Evolutionary conservation across 2,113 vertebrate genomes (phyloP), one percentile per base, ranked within the genome.

Genomic region (Anseranas semipalmata): DNA sequence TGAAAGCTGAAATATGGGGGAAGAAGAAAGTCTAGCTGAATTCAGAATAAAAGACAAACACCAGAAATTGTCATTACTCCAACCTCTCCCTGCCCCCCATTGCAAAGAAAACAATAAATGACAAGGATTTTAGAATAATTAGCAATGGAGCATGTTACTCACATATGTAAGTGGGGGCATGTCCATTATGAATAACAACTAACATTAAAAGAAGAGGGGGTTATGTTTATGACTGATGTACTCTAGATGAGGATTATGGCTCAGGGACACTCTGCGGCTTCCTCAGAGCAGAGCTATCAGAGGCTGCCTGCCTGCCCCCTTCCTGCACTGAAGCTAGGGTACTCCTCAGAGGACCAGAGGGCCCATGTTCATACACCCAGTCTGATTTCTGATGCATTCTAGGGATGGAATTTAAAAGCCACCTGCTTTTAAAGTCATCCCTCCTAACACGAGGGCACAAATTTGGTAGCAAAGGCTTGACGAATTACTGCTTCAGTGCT

Each of bases 151-250:
- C 2, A 60, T 56, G 45, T 71, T 27, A 58, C n/a, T 46, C 24
- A 50, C 25, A 24, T 41, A 71, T n/a, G 9, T 46, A 77, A 73
- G 12, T 20, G 68, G 35, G 19, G 22, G 27, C 5, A 60, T 7
- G 7, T 43, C 27, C 3, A 1, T 28, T 60, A 56, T 56, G 33
- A 73, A 60, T 24, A 65, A 53, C 63, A 0, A 0, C 1, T 76
- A 45, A 71, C 62, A 45, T 67, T 53, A 77, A 37, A 77, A 74
- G 39, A 74, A 39, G 2, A 43, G 17, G 5, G 9, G 13, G n/a
- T 62, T 81, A 67, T 73, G 28, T 58, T 87, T 75, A 21, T 41
- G 10, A 27, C 65, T 82, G 10, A 19, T 90, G 4, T n/a, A 28
- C 6, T 48, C n/a, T 74, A 46, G 11, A 30, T 71, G 35, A 59